phyloP scores from a whole-genome alignment of 2,797 vertebrate species.

The Notamacropus eugenii region DNA sequence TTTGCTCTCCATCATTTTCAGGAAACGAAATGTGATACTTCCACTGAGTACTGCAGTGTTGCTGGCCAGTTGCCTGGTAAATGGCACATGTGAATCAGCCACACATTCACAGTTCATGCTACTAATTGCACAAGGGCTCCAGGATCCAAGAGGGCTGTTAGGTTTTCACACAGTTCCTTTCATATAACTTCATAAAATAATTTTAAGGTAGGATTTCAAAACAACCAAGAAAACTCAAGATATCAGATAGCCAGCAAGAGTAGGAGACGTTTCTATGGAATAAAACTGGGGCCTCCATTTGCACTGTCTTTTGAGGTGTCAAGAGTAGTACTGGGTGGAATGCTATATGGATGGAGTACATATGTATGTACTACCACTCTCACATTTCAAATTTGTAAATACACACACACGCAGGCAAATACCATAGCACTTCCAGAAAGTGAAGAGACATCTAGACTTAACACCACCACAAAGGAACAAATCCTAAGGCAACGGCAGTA shows the following conservation, averaged over 20 bases:
- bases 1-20: neutral
- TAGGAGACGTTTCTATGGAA: neutral
- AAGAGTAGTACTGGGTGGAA: neutral
- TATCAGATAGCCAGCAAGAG: neutral
- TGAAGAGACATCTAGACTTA: neutral
- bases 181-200: neutral
- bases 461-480: neutral
- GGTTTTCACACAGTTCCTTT: neutral
- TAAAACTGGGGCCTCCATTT: neutral
- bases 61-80: neutral
- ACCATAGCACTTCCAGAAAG: neutral
- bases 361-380: neutral
- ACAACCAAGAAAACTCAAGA: neutral
- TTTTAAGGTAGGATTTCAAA: neutral
- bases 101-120: neutral
- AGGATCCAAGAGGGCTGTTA: neutral
- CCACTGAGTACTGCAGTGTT: neutral
- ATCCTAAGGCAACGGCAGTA: neutral
- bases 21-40: neutral
- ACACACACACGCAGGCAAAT: neutral
- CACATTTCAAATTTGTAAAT: neutral
- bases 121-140: neutral
- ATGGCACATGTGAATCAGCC: neutral
- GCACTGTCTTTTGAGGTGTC: neutral
- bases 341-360: neutral